Conservation (phyloP, 2,113 vertebrate genomes). For the Megaceryle maxima region DNA sequence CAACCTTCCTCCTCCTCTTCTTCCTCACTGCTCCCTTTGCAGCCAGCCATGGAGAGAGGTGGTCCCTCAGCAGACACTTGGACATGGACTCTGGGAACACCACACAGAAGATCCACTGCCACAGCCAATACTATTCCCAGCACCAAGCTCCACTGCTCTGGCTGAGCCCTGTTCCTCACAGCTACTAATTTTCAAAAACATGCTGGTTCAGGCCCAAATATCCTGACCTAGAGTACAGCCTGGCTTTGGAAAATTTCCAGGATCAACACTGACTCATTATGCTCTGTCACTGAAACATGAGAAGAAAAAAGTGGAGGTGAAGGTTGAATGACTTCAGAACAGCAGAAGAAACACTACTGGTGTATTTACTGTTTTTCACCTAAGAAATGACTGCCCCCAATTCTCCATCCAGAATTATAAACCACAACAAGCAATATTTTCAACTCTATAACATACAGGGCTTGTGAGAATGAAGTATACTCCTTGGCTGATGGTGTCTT, state of each 20-base stretch:
- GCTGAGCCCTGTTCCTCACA: not conserved
- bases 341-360: not conserved
- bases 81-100: not conserved
- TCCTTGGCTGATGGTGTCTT: not conserved
- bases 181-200: not conserved
- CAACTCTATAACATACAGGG: not conserved
- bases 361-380: not conserved
- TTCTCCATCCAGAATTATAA: not conserved
- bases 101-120: not conserved
- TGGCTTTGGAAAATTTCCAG: not conserved
- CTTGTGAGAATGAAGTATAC: not conserved
- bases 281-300: not conserved
- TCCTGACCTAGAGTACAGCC: not conserved
- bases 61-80: not conserved
- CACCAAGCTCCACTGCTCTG: fast-evolving
- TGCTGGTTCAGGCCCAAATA: not conserved
- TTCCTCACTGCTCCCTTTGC: not conserved
- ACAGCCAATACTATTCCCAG: not conserved
- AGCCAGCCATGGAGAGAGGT: not conserved
- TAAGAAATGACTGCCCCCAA: not conserved
- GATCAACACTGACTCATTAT: not conserved
- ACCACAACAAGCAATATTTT: not conserved
- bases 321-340: not conserved
- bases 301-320: not conserved
- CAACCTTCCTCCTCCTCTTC: not conserved